Conservation (phyloP, 1,140 invertebrate species). For the Muscidifurax raptorellus region DNA sequence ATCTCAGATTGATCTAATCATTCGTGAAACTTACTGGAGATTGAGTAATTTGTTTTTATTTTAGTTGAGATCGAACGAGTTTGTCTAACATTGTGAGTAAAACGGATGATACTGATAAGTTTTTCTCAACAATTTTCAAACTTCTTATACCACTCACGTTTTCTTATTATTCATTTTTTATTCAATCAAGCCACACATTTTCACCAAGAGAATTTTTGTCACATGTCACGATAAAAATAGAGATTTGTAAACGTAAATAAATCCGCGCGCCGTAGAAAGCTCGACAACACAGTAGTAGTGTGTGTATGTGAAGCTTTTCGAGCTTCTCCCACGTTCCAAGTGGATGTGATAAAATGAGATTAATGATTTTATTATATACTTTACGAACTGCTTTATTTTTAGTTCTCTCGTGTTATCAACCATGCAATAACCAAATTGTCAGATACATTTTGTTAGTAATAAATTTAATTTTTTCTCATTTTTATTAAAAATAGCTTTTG, state of each 20-base stretch:
- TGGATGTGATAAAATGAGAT: neutral
- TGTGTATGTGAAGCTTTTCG: constrained; percentile 1
- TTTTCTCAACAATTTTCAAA: constrained; percentile 15
- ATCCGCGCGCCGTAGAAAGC: neutral
- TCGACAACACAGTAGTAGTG: neutral
- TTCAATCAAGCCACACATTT: constrained; percentile 36
- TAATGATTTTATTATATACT: neutral
- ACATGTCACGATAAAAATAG: constrained; percentile 30
- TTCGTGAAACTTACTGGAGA: neutral
- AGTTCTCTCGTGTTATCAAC: neutral
- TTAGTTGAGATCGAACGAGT: constrained; percentile 50
- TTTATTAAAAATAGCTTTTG: neutral
- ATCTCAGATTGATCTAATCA: neutral
- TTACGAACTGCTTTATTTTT: neutral
- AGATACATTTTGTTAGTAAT: neutral
- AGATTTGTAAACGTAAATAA: constrained; percentile 19
- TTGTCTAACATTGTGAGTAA: constrained; percentile 50
- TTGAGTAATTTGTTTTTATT: constrained; percentile 43
- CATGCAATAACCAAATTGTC: too few relatives aligned
- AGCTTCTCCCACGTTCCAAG: constrained; percentile 17
- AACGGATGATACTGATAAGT: constrained; percentile 24
- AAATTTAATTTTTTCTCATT: neutral
- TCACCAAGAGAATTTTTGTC: constrained; percentile 40
- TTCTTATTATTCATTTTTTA: constrained; percentile 53
- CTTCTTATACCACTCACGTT: constrained; percentile 40